Percentiles rank a stretch among this genome's conserved stretches.
These are phyloP conservation scores for Agelaius tricolor DNA, from an alignment of 2,113 vertebrate genomes.

Conservation along the genomic window DNA sequence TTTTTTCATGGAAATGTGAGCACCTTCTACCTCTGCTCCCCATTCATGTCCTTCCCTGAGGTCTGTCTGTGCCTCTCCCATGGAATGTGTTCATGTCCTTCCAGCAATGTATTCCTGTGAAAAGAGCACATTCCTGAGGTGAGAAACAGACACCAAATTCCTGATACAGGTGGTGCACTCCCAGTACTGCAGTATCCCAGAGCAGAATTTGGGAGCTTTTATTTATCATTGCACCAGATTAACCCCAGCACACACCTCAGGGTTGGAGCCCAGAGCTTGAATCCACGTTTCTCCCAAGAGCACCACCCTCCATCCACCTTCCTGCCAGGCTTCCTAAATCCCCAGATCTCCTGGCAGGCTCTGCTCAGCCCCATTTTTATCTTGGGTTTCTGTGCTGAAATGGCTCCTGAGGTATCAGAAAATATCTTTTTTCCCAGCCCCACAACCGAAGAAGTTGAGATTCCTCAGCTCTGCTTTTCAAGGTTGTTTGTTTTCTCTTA, in stretches of 20 bases:
- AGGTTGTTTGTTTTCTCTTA: no score
- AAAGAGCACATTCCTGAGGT: background rate
- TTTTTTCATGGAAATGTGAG: accelerated
- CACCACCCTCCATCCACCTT: background rate
- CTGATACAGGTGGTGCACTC: background rate
- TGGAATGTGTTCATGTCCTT: background rate
- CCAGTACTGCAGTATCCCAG: background rate
- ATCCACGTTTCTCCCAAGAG: background rate
- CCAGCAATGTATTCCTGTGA: background rate
- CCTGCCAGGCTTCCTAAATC: background rate
- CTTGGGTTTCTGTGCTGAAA: no score
- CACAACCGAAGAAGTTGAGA: no score
- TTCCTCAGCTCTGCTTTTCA: no score
- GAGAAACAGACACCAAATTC: background rate
- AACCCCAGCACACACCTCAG: background rate
- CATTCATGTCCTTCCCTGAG: background rate
- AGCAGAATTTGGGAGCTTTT: background rate
- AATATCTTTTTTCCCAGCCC: no score
- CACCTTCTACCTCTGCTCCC: background rate
- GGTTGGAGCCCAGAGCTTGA: background rate
- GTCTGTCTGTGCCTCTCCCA: accelerated
- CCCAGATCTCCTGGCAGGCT: background rate
- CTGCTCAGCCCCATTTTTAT: background rate
- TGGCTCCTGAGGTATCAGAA: no score
- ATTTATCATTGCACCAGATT: accelerated